Base-by-base conservation (phyloP, 2,113 vertebrate species). In the Apus apus region DNA sequence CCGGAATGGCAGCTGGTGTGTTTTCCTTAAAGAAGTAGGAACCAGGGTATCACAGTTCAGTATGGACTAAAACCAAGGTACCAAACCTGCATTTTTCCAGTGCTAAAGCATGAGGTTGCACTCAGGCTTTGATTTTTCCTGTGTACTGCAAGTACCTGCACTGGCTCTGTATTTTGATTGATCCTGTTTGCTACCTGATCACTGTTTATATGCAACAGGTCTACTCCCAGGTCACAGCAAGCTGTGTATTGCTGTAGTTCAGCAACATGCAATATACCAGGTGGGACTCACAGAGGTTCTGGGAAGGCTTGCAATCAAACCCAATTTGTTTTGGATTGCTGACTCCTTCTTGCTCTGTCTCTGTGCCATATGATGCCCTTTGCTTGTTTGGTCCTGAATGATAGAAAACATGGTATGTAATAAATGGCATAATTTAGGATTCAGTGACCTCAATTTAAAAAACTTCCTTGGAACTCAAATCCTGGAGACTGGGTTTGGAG, bases 151-250 rank as follows among this genome's bases (percentile, higher is more conserved):
- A 50, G 13, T 15, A 45, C 16, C 13, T 25, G n/a, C 6, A 3
- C 43, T 30, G 46, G 46, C 43, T 81, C 61, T 51, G 32, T 29
- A 4, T 67, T 78, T 30, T 23, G 22, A 43, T 13, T 26, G 34
- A 36, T 36, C 26, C 43, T n/a, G 17, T 71, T 88, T 54, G 64
- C 60, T 61, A 4, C 61, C 57, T 36, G 34, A 48, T 26, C 30
- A 1, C 62, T 5, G 27, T 4, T 11, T 13, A 11, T 17, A 18
- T 3, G 15, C 8, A 30, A 64, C 21, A 27, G 32, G 22, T 38
- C 20, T 43, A 14, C 12, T 60, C 48, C 25, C 0, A 0, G 45
- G 34, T 15, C 2, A 14, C 75, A 70, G 72, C 26, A 26, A 15
- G 40, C 18, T 27, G 3, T 6, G 20, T 36, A 17, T 15, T 34